phyloP scores from a whole-genome alignment of 2,113 vertebrate species.

The Edolisoma coerulescens region DNA sequence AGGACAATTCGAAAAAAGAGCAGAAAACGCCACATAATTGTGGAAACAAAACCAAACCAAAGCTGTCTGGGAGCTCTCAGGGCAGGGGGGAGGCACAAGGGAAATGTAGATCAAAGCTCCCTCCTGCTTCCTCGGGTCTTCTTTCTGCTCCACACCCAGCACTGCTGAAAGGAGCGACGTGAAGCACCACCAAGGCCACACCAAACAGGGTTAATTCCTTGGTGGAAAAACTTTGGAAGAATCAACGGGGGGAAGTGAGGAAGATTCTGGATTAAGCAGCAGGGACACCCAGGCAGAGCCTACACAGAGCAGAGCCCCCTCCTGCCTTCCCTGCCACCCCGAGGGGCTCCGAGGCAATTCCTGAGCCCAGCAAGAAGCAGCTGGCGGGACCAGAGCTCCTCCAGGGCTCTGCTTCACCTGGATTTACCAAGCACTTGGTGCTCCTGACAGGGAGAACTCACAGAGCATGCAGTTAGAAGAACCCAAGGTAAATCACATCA shows the following conservation, averaged over 20 bases:
- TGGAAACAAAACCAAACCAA: not conserved
- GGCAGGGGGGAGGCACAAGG: not conserved
- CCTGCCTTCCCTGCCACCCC: not conserved
- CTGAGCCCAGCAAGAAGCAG: not conserved
- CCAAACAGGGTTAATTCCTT: fast-evolving
- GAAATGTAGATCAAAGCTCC: not conserved
- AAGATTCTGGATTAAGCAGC: not conserved
- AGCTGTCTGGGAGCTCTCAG: not conserved
- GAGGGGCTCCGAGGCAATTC: not conserved
- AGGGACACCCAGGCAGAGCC: not conserved
- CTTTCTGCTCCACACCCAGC: not conserved
- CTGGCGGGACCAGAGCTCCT: not conserved
- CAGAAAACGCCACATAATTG: not conserved
- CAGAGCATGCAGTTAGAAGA: not conserved
- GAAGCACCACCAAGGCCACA: not conserved
- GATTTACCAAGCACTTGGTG: not conserved
- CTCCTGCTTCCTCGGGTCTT: not conserved
- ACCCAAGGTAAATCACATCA: not conserved
- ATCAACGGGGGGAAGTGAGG: not conserved
- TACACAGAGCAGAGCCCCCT: not conserved
- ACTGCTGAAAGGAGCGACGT: fast-evolving
- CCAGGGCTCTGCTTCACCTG: not conserved
- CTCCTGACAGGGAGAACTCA: not conserved
- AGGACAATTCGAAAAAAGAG: not conserved
- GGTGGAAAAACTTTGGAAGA: not conserved